These are phyloP conservation scores for Pangasius krempfi DNA, from an alignment of 2,797 vertebrate species.

Conservation along the genomic window DNA sequence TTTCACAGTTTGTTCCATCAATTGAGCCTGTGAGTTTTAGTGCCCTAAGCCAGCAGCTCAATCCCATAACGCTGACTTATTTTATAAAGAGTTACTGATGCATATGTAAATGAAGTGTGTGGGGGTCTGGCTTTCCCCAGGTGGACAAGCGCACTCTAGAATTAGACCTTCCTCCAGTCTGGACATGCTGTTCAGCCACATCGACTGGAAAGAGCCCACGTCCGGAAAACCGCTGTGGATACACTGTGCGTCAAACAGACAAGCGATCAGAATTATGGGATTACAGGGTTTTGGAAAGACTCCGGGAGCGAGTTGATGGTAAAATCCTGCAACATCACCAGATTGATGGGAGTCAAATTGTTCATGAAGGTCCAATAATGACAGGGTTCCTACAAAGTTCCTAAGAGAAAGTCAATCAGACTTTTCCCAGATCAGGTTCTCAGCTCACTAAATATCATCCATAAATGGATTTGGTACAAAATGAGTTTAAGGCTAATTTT, in stretches of 20 bases:
- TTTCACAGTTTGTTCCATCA: slow-evolving; percentile 6
- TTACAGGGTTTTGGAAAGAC: not conserved
- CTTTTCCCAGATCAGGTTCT: not conserved
- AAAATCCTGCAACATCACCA: not conserved
- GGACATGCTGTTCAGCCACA: slow-evolving; percentile 3
- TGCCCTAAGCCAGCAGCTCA: not conserved
- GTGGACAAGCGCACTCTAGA: not conserved
- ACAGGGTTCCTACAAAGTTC: not conserved
- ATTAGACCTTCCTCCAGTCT: slow-evolving; percentile 1
- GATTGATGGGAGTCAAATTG: not conserved
- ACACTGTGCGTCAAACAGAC: not conserved
- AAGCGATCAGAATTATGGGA: not conserved
- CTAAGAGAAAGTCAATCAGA: not conserved
- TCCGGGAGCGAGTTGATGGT: not conserved
- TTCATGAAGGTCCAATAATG: not conserved
- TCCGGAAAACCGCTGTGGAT: not conserved
- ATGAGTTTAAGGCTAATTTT: not conserved
- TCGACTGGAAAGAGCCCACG: not conserved
- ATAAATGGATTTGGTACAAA: not conserved
- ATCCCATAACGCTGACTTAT: not conserved
- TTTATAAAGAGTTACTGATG: not conserved
- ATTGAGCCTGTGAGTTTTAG: not conserved
- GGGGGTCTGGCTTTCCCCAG: slow-evolving; percentile 1
- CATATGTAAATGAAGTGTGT: not conserved
- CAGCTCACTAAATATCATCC: not conserved